phyloP scores from a whole-genome alignment of 35 echinoderm and acorn worm genomes.

The Lytechinus pictus region DNA sequence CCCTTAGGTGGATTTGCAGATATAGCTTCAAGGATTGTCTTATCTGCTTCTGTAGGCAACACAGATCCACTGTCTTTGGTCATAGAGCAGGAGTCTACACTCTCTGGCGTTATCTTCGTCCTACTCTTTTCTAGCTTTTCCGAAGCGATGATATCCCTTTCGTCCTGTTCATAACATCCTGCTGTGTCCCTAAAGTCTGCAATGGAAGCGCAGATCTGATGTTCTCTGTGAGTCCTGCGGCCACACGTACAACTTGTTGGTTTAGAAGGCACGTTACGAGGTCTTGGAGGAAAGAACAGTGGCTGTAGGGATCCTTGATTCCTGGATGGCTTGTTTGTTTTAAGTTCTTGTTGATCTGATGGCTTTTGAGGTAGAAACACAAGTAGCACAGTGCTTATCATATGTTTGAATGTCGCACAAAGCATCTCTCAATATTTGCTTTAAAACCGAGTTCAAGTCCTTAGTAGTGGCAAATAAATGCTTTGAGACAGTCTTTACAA shows the following conservation, averaged over 20 bases:
- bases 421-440: not conserved
- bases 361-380: not conserved
- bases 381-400: not conserved
- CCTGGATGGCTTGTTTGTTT: not conserved
- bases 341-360: not conserved
- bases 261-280: not conserved
- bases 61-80: not conserved
- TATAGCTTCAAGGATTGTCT: not conserved
- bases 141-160: not conserved
- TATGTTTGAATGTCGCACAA: not conserved
- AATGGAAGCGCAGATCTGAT: not conserved
- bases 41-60: not conserved
- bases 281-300: not conserved
- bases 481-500: too few species aligned
- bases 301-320: not conserved
- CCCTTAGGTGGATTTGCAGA: not conserved
- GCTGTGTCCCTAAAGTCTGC: not conserved
- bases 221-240: not conserved
- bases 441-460: too few species aligned
- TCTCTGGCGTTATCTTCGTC: not conserved
- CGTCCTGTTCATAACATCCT: not conserved
- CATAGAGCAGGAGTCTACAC: not conserved
- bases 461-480: too few species aligned
- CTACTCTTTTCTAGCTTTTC: not conserved
- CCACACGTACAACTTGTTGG: not conserved